phyloP scores from a whole-genome alignment of 2,113 vertebrate species.

The Sminthopsis crassicaudata region DNA sequence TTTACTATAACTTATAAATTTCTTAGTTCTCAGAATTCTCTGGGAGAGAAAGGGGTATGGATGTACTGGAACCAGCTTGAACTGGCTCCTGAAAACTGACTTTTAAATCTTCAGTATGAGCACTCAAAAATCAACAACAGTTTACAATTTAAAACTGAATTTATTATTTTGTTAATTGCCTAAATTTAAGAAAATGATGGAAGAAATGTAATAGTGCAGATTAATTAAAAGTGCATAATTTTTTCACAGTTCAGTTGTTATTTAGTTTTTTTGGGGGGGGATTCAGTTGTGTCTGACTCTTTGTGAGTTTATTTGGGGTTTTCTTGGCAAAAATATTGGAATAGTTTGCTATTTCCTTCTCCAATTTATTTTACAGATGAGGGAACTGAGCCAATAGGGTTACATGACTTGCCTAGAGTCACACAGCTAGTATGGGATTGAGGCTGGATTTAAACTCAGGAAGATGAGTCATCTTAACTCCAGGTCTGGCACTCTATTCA shows the following conservation, averaged over 20 bases:
- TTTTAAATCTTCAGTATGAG: background rate
- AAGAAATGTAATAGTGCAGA: background rate
- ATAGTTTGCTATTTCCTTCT: background rate
- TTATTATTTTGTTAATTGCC: background rate
- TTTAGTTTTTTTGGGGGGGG: background rate
- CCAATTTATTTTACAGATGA: background rate
- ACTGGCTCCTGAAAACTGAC: background rate
- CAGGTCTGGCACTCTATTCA: background rate
- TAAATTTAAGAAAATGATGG: background rate
- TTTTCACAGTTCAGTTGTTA: background rate
- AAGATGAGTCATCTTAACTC: background rate
- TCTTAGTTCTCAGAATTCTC: background rate
- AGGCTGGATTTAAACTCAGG: background rate
- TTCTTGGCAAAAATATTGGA: background rate
- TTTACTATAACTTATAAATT: background rate
- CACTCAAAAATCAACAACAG: background rate
- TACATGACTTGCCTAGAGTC: background rate
- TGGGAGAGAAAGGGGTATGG: background rate
- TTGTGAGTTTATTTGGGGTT: background rate
- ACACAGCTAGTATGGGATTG: background rate
- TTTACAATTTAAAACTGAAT: background rate
- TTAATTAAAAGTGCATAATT: background rate
- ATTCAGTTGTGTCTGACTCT: background rate
- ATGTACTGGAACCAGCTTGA: background rate
- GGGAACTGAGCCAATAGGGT: background rate